Conservation (phyloP, 2,888 invertebrate species). For the Mantis religiosa region DNA sequence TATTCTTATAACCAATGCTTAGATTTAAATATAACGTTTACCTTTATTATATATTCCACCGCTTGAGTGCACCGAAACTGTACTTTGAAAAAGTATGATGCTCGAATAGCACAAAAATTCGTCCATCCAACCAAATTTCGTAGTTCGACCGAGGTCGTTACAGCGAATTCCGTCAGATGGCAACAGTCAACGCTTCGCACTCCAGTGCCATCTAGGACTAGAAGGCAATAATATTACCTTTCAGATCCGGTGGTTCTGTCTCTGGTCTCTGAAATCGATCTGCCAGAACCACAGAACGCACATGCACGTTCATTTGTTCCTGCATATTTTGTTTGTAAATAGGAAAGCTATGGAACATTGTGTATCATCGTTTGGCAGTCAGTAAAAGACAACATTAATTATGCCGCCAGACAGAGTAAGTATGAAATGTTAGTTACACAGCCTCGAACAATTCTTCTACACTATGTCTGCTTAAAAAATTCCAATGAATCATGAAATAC, state of each 20-base stretch:
- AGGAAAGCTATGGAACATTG: neutral
- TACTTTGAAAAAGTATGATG: too few species aligned
- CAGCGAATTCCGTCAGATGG: neutral
- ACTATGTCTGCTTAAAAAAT: too few species aligned
- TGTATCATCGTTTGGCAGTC: neutral
- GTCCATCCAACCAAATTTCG: too few species aligned
- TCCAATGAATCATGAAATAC: too few species aligned
- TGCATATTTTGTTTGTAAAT: slow-evolving; percentile 4
- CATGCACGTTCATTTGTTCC: neutral
- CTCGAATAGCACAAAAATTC: too few species aligned
- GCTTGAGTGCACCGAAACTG: too few species aligned
- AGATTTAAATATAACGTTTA: too few species aligned
- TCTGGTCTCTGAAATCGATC: neutral
- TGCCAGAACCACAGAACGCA: neutral
- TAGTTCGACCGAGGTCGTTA: too few species aligned
- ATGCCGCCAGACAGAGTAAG: slow-evolving; percentile 11
- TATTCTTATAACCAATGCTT: too few species aligned
- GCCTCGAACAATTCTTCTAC: too few species aligned
- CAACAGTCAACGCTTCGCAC: neutral
- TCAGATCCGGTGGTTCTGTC: neutral
- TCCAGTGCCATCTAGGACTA: neutral
- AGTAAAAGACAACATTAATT: neutral
- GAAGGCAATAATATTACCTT: neutral
- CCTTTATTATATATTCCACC: too few species aligned
- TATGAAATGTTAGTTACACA: neutral